Evolutionary conservation across 2,888 invertebrate genomes (phyloP).

Genomic region (Acanthosoma haemorrhoidale): DNA sequence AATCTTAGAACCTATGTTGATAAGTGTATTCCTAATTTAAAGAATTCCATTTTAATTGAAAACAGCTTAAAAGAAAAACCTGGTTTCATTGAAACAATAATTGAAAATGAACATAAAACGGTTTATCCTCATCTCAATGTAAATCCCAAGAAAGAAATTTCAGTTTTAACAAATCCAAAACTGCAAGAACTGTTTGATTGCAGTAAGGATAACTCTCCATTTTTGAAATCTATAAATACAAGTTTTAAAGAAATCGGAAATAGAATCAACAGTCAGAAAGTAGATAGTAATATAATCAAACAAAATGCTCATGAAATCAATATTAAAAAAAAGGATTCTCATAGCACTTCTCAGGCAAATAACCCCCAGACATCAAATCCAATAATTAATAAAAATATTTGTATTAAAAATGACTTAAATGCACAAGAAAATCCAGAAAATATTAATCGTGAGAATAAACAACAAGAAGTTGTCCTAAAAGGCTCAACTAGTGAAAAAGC

Average conservation of each 20-base stretch:
- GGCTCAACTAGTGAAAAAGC: neutral
- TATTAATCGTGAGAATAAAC: neutral
- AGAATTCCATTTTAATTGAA: neutral
- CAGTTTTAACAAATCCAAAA: neutral
- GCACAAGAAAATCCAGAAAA: neutral
- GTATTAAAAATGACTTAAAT: neutral
- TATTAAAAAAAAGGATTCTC: neutral
- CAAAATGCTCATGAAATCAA: neutral
- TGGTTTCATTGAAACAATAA: neutral
- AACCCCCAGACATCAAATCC: neutral
- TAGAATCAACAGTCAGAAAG: neutral
- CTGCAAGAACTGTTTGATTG: neutral
- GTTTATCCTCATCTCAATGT: neutral
- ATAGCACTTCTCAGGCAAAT: neutral
- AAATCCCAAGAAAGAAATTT: too few species aligned
- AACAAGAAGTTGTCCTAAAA: neutral
- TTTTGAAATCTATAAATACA: neutral
- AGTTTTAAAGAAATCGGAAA: neutral
- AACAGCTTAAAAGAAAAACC: neutral
- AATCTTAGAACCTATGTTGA: slow-evolving; percentile 40
- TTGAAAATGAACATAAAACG: slow-evolving; percentile 10
- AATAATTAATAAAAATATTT: neutral
- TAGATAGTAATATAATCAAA: neutral
- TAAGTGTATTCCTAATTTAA: slow-evolving; percentile 13
- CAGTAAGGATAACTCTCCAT: neutral